Conservation (phyloP, 2,888 invertebrate genomes). For the Lottia gigantea region DNA sequence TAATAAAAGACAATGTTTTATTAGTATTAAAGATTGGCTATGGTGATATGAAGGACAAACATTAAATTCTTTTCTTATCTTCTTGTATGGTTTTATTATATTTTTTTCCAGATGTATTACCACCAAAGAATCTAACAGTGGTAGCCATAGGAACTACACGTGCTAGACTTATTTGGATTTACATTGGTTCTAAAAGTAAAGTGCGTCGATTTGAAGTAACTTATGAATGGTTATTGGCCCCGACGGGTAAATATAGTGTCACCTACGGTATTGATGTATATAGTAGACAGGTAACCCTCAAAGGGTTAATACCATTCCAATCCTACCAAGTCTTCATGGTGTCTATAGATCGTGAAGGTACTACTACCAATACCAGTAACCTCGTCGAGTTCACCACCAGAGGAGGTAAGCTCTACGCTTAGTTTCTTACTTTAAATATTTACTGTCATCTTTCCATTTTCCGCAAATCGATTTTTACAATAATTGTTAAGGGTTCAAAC, state of each 20-base stretch:
- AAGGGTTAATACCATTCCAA: slow-evolving; percentile 28
- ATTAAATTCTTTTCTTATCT: background rate
- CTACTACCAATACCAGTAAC: slow-evolving; percentile 43
- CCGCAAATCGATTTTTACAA: too few relatives aligned
- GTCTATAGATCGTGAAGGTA: slow-evolving; percentile 39
- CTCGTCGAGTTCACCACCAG: slow-evolving; percentile 43
- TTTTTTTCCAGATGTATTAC: slow-evolving; percentile 17
- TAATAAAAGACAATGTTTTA: too few relatives aligned
- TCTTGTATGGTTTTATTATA: background rate
- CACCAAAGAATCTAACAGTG: slow-evolving; percentile 15
- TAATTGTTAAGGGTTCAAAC: too few relatives aligned
- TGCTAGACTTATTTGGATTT: slow-evolving; percentile 17
- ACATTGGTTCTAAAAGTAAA: background rate
- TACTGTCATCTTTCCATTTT: too few relatives aligned
- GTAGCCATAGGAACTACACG: slow-evolving; percentile 1
- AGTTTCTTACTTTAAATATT: too few relatives aligned
- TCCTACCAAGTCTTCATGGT: slow-evolving; percentile 49
- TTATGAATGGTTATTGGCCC: slow-evolving; percentile 17
- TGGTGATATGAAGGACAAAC: too few relatives aligned
- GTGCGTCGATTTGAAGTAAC: slow-evolving; percentile 18
- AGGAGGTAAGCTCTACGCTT: slow-evolving; percentile 36
- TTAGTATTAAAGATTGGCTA: too few relatives aligned
- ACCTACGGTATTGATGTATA: slow-evolving; percentile 29
- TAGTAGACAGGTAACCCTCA: slow-evolving; percentile 26
- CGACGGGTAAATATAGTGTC: slow-evolving; percentile 16